Evolutionary conservation across 2,797 vertebrate genomes (phyloP).

Genomic region (Champsocephalus gunnari): DNA sequence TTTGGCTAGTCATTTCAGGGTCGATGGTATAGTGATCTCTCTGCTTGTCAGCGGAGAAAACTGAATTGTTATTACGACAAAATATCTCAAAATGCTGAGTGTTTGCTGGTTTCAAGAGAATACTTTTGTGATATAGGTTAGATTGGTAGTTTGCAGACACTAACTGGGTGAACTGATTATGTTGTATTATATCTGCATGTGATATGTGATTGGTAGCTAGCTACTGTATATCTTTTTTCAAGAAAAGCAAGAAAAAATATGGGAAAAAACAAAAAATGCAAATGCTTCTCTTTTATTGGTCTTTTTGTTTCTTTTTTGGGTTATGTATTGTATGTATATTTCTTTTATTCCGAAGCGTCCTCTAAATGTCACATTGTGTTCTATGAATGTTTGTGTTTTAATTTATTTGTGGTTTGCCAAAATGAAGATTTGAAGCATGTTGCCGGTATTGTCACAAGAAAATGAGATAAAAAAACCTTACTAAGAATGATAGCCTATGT

Average conservation of each 20-base stretch:
- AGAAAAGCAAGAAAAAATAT: constrained; percentile 78
- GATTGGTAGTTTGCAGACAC: constrained; percentile 88
- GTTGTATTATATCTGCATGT: constrained; percentile 92
- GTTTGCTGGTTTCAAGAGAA: constrained; percentile 85
- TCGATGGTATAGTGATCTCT: constrained; percentile 76
- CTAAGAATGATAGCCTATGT: constrained; percentile 73
- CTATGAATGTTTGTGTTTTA: constrained; percentile 87
- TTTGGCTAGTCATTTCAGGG: constrained; percentile 81
- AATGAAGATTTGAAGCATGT: constrained; percentile 86
- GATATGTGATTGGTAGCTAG: constrained; percentile 89
- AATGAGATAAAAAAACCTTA: constrained; percentile 67
- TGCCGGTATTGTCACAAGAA: constrained; percentile 82
- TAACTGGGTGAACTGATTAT: constrained; percentile 87
- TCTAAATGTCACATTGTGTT: constrained; percentile 81
- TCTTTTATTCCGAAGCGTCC: constrained; percentile 77
- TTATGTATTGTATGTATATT: constrained; percentile 75
- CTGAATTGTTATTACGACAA: constrained; percentile 79
- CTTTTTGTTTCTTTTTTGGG: constrained; percentile 41
- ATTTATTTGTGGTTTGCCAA: constrained; percentile 89
- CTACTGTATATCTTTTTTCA: constrained; percentile 83
- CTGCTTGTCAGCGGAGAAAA: constrained; percentile 76
- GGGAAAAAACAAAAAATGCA: constrained; percentile 70
- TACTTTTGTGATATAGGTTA: constrained; percentile 89
- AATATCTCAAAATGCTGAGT: constrained; percentile 84
- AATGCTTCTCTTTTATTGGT: constrained; percentile 78